Evolutionary conservation across 2,113 vertebrate species (phyloP).

Genomic region (Neoarius graeffei): DNA sequence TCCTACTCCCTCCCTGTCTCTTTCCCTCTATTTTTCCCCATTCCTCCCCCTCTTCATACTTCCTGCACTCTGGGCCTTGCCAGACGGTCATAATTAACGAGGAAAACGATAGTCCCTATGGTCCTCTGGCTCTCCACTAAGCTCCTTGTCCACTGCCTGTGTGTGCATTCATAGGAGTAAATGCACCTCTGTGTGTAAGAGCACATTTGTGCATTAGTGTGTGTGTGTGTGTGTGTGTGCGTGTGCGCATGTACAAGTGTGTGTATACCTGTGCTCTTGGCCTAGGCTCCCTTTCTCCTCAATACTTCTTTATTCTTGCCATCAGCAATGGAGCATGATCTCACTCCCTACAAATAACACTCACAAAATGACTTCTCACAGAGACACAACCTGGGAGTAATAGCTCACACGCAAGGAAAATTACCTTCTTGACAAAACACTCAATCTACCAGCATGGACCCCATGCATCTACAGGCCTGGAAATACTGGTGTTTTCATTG

Average conservation of each 20-base stretch:
- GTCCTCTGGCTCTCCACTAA: constrained; percentile 72
- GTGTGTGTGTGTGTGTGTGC: constrained; percentile 53
- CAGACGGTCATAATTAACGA: constrained; percentile 80
- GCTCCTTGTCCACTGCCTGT: constrained; percentile 64
- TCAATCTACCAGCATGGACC: constrained; percentile 43
- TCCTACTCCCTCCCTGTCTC: constrained; percentile 39
- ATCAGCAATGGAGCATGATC: constrained; percentile 72
- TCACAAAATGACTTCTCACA: constrained; percentile 52
- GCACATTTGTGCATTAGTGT: constrained; percentile 18
- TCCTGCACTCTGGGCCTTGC: constrained; percentile 75
- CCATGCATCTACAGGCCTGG: constrained; percentile 45
- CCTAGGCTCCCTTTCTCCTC: constrained; percentile 68
- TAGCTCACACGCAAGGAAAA: constrained; percentile 56
- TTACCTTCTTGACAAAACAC: constrained; percentile 49
- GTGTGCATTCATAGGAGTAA: constrained; percentile 49
- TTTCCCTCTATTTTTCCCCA: constrained; percentile 50
- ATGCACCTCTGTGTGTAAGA: constrained; percentile 44
- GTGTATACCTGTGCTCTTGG: constrained; percentile 71
- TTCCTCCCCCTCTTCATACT: constrained; percentile 69
- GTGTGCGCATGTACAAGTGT: constrained; percentile 41
- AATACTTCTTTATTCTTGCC: constrained; percentile 76
- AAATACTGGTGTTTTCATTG: constrained; percentile 41
- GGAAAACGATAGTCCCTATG: constrained; percentile 77
- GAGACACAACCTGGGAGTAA: constrained; percentile 48
- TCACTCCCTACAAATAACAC: constrained; percentile 73